These are phyloP conservation scores for Tyto alba DNA, from an alignment of 2,113 vertebrate genomes.

Conservation along the genomic window DNA sequence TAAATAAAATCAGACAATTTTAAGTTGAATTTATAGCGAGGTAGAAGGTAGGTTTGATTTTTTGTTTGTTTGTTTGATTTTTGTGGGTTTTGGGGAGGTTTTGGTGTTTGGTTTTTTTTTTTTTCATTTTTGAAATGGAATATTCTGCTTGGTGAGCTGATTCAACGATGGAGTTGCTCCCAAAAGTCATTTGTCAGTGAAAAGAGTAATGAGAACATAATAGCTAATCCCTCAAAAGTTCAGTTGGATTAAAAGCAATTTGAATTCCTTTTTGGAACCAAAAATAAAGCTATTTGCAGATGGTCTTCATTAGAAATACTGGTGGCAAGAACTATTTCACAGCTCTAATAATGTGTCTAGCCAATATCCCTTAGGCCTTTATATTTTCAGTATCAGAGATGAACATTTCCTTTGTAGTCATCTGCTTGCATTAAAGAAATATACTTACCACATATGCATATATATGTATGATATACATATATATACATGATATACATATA, in stretches of 20 bases:
- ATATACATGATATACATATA: too few species aligned
- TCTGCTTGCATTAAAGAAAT: neutral
- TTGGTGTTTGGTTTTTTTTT: neutral
- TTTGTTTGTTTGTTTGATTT: neutral
- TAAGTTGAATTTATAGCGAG: neutral
- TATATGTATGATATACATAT: neutral
- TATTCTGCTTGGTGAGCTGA: neutral
- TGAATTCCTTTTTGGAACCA: slow-evolving; percentile 7
- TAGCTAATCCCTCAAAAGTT: slow-evolving; percentile 47
- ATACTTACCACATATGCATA: neutral
- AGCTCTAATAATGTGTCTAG: neutral
- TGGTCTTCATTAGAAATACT: slow-evolving; percentile 44
- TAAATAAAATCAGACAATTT: neutral
- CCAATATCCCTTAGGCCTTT: slow-evolving; percentile 26
- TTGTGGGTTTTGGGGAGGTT: neutral
- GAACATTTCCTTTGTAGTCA: neutral
- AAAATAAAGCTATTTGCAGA: slow-evolving; percentile 17
- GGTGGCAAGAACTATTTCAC: slow-evolving; percentile 15
- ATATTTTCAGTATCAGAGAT: slow-evolving; percentile 25
- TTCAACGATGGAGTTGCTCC: neutral
- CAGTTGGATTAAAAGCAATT: neutral
- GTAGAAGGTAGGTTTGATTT: neutral
- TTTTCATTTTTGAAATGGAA: neutral
- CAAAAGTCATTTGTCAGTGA: slow-evolving; percentile 9
- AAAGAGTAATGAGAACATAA: slow-evolving; percentile 22